phyloP scores from a whole-genome alignment of 2,113 vertebrate species.

The Cygnus buccinator region DNA sequence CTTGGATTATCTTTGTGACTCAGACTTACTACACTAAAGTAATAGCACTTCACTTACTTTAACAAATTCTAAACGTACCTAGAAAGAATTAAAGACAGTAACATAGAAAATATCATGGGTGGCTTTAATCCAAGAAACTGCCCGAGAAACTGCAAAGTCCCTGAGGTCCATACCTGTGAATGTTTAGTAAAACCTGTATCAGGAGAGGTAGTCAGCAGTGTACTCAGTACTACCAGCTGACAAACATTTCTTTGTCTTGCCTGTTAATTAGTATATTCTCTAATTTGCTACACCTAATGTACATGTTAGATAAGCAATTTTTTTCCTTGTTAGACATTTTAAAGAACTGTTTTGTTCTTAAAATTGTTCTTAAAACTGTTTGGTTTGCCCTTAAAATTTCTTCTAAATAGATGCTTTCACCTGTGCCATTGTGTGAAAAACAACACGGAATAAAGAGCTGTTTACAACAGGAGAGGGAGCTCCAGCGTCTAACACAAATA shows the following conservation, averaged over 20 bases:
- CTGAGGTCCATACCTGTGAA: background rate
- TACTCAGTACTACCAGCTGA: background rate
- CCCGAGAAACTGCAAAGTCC: slow-evolving; percentile 18
- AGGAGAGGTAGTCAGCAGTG: background rate
- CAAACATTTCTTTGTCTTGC: background rate
- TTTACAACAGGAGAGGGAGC: background rate
- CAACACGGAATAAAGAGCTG: background rate
- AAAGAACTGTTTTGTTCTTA: background rate
- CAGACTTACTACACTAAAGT: background rate
- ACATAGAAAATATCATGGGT: background rate
- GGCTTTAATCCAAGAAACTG: slow-evolving; percentile 32
- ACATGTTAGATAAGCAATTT: background rate
- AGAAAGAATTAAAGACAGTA: background rate
- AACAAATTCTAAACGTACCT: background rate
- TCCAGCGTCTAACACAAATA: background rate
- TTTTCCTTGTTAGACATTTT: background rate
- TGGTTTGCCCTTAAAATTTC: background rate
- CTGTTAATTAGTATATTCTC: background rate
- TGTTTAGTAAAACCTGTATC: background rate
- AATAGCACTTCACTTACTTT: slow-evolving; percentile 5
- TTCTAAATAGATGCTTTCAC: background rate
- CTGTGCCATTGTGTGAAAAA: background rate
- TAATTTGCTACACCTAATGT: background rate
- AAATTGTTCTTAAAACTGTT: too few relatives aligned
- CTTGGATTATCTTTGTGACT: slow-evolving; percentile 12